phyloP scores from a whole-genome alignment of 2,113 vertebrate genomes.

The Rhadina sibilatrix region DNA sequence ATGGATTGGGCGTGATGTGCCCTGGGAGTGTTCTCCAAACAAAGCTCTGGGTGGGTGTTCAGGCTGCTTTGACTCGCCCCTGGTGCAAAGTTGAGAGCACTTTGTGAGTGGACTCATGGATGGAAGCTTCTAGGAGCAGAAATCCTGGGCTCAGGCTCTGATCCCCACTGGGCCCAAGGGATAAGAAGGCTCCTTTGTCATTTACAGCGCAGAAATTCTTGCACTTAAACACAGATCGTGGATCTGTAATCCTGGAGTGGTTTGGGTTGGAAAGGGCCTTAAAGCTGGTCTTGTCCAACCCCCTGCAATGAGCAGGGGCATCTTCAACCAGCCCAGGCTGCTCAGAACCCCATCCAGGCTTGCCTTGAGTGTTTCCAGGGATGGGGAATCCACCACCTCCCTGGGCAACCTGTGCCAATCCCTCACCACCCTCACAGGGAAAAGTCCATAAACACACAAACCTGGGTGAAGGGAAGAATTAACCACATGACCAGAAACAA shows the following conservation, averaged over 20 bases:
- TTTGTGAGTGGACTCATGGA: neutral
- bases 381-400: neutral
- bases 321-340: neutral
- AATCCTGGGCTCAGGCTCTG: neutral
- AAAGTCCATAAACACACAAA: neutral
- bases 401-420: neutral
- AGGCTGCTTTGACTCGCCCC: constrained; percentile 13
- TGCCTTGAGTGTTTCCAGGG: neutral
- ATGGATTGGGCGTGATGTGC: neutral
- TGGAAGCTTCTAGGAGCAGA: neutral
- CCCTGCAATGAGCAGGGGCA: neutral
- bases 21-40: constrained; percentile 34
- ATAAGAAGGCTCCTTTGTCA: neutral
- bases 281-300: neutral
- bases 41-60: neutral
- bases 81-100: neutral
- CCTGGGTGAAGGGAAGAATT: neutral
- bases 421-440: neutral
- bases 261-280: neutral
- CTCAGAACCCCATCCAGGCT: neutral
- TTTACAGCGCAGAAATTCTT: neutral
- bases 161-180: neutral
- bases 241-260: neutral
- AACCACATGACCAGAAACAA: neutral
- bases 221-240: neutral